Percentiles rank a stretch among this genome's conserved stretches.
These are phyloP conservation scores for Leptarthrus brevirostris DNA, from an alignment of 2,888 invertebrate species.

Conservation along the genomic window DNA sequence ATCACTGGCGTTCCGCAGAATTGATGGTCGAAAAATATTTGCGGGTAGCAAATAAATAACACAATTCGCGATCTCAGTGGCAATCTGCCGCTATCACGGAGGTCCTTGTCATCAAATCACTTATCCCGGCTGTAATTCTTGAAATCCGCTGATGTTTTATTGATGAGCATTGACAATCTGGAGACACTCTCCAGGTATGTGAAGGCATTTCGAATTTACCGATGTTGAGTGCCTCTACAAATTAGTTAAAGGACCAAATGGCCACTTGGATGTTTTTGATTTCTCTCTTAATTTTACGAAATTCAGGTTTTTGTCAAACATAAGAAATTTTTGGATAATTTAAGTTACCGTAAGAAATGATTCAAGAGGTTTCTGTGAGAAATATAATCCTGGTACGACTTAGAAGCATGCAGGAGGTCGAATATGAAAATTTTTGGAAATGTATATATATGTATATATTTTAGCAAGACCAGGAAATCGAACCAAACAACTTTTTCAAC, in stretches of 20 bases:
- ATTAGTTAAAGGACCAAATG: conserved; percentile 39
- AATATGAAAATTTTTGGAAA: no score
- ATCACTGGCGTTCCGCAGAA: conserved; percentile 52
- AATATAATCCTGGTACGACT: no score
- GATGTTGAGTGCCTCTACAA: conserved; percentile 22
- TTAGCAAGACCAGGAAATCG: no score
- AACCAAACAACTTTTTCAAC: no score
- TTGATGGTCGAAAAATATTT: conserved; percentile 50
- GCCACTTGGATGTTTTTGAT: conserved; percentile 20
- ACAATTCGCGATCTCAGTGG: conserved; percentile 43
- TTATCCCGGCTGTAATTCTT: conserved; percentile 48
- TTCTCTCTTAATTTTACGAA: conserved; percentile 22
- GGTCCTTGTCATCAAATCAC: conserved; percentile 63
- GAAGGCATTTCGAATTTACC: conserved; percentile 11
- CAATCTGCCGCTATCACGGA: conserved; percentile 60
- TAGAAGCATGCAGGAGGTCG: no score
- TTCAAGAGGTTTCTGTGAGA: no score
- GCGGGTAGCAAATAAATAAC: conserved; percentile 51
- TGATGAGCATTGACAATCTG: conserved; percentile 55
- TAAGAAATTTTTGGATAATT: no score
- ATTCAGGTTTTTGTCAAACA: no score
- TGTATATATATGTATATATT: no score
- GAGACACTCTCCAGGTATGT: conserved; percentile 44
- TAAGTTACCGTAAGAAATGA: no score
- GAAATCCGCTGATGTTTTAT: conserved; percentile 55